Percentiles rank a stretch among this genome's conserved stretches.
phyloP scores from a whole-genome alignment of 2,113 vertebrate species.

The Plecturocebus donacophilus region DNA sequence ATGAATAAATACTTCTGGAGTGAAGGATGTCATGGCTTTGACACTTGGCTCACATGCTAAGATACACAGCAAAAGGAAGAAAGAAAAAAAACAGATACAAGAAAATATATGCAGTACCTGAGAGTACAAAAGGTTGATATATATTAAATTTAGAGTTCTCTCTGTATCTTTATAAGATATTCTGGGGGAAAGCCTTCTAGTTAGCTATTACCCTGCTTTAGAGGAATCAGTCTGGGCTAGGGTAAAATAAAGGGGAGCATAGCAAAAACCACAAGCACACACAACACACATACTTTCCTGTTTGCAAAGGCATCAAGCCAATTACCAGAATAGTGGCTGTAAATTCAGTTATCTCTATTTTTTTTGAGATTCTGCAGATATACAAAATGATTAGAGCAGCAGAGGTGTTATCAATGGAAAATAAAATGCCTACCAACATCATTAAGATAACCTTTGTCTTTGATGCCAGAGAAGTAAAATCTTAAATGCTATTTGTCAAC shows the following conservation, averaged over 20 bases:
- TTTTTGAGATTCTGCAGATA: constrained; percentile 46
- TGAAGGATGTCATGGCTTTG: neutral
- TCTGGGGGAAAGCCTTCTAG: neutral
- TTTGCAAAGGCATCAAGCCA: neutral
- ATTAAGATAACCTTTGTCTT: constrained; percentile 52
- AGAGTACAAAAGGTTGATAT: neutral
- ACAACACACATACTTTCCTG: neutral
- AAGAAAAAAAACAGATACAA: neutral
- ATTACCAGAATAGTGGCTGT: neutral
- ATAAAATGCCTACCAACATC: constrained; percentile 48
- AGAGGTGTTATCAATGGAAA: constrained; percentile 71
- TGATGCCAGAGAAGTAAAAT: neutral
- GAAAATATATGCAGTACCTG: neutral
- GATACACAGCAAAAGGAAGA: neutral
- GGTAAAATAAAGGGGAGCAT: neutral
- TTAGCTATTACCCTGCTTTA: neutral
- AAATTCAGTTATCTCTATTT: constrained; percentile 45
- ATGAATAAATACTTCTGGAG: neutral
- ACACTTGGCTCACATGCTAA: neutral
- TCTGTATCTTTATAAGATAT: neutral
- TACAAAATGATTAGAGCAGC: constrained; percentile 56
- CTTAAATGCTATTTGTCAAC: neutral
- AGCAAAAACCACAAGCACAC: neutral
- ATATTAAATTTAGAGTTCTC: neutral
- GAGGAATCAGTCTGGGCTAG: neutral